A percentile compares a stretch with the other conserved stretches of the same genome.
Evolutionary conservation across 2,113 vertebrate species (phyloP).

Genomic region (Tautogolabrus adspersus): DNA sequence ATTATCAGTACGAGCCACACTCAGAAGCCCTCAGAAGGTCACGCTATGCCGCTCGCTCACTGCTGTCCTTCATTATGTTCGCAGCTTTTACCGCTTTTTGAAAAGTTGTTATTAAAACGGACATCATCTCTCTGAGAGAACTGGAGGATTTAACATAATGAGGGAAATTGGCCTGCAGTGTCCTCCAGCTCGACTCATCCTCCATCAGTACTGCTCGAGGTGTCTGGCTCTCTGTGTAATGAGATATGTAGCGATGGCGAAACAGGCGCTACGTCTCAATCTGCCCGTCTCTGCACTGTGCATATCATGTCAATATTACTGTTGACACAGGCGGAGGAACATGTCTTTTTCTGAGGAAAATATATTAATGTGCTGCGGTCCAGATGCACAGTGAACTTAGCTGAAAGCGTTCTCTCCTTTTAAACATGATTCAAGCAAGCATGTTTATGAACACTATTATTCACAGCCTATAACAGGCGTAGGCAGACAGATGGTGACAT

Average conservation of each 20-base stretch:
- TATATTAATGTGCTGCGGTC: not conserved
- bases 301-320: constrained; percentile 20
- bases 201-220: constrained; percentile 41
- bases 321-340: constrained; percentile 19
- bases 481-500: not conserved
- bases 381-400: not conserved
- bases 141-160: constrained; percentile 60
- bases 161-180: constrained; percentile 55
- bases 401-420: not conserved
- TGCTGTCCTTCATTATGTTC: constrained; percentile 33
- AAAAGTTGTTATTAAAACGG: constrained; percentile 62
- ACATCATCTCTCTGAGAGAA: constrained; percentile 50
- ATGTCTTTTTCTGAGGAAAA: not conserved
- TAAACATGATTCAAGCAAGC: constrained; percentile 7
- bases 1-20: not conserved
- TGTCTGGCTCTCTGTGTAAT: constrained; percentile 47
- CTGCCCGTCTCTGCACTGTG: constrained; percentile 11
- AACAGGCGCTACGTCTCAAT: constrained; percentile 23
- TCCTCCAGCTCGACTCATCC: constrained; percentile 58
- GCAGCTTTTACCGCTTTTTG: constrained; percentile 41
- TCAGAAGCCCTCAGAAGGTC: constrained; percentile 29
- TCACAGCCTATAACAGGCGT: not conserved
- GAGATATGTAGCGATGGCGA: constrained; percentile 31
- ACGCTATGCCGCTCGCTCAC: not conserved
- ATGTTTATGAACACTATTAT: not conserved